phyloP scores from a whole-genome alignment of 2,888 invertebrate species.

The Palloptera scutellata region DNA sequence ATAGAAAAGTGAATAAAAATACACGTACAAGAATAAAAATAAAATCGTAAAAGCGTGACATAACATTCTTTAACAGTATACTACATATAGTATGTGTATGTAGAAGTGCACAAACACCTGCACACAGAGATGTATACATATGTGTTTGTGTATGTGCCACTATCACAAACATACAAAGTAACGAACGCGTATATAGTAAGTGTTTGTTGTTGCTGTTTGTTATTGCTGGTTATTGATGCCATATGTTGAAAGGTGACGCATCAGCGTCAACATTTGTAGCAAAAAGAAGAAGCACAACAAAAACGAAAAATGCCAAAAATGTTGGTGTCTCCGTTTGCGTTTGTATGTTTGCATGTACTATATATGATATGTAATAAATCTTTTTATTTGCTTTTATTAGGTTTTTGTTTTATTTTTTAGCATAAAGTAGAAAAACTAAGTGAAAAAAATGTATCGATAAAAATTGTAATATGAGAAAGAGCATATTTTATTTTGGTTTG shows the following conservation, averaged over 20 bases:
- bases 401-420: slow-evolving; percentile 4
- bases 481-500: slow-evolving; percentile 23
- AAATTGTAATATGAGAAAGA: slow-evolving; percentile 20
- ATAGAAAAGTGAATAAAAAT: slow-evolving; percentile 36
- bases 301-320: background rate
- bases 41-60: slow-evolving; percentile 52
- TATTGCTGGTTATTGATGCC: background rate
- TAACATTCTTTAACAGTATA: slow-evolving; percentile 37
- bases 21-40: slow-evolving; percentile 56
- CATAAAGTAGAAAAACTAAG: too few species aligned
- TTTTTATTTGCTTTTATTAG: slow-evolving; percentile 14
- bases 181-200: background rate
- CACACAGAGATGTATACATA: slow-evolving; percentile 3
- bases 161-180: background rate
- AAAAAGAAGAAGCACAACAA: background rate
- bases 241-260: slow-evolving; percentile 21
- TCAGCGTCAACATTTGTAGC: background rate
- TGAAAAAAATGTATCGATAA: slow-evolving; percentile 25
- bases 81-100: slow-evolving; percentile 30
- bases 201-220: slow-evolving; percentile 6
- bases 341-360: slow-evolving; percentile 9
- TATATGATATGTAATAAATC: slow-evolving; percentile 17
- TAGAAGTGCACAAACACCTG: background rate
- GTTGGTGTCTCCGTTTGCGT: background rate
- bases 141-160: background rate